These are phyloP conservation scores for Epirrhoe alternata DNA, from an alignment of 2,888 invertebrate genomes.

Conservation along the genomic window DNA sequence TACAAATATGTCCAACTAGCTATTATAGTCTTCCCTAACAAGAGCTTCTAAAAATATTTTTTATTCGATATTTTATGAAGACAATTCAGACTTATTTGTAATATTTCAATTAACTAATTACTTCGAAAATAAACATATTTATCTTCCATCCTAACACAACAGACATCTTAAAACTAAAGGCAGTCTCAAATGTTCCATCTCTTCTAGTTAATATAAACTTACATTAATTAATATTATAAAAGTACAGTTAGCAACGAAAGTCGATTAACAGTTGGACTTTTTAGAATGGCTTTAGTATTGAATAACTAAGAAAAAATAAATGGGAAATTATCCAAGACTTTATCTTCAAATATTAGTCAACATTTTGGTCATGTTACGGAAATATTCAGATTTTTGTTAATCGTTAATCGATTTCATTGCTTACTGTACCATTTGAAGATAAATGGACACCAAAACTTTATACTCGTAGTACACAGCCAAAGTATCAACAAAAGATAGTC, in stretches of 20 bases:
- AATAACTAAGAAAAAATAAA: no score
- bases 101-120: background rate
- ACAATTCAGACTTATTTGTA: background rate
- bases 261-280: no score
- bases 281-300: no score
- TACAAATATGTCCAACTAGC: background rate
- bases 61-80: background rate
- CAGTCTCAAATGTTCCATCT: slow-evolving; percentile 13
- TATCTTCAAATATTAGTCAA: no score
- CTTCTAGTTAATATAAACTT: slow-evolving; percentile 11
- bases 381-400: no score
- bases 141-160: background rate
- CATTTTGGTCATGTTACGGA: no score
- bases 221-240: slow-evolving; percentile 4
- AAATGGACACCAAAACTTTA: slow-evolving; percentile 10
- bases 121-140: slow-evolving; percentile 8
- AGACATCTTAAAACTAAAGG: slow-evolving; percentile 14
- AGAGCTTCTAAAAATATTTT: background rate
- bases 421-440: slow-evolving; percentile 7
- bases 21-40: background rate
- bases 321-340: no score
- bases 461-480: no score
- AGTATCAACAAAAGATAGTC: slow-evolving; percentile 3
- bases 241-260: no score
- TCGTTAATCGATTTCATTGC: no score